Evolutionary conservation across 2,888 invertebrate species (phyloP).

Genomic region (Hypolimnas misippus): DNA sequence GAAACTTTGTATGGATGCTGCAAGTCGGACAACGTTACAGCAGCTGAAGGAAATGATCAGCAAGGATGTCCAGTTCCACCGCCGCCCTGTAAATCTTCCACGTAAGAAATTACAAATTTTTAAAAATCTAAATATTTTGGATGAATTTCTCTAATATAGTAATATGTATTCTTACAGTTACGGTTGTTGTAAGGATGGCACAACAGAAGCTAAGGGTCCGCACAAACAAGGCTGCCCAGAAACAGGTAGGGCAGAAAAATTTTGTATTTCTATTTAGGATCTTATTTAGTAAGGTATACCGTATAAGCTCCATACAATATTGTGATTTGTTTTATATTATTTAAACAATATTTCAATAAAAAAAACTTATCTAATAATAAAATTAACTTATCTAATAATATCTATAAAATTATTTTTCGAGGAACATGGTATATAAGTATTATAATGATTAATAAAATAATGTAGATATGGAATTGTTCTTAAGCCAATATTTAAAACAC

Average conservation of each 20-base stretch:
- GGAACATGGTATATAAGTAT: no score
- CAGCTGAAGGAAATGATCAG: slow-evolving; percentile 91
- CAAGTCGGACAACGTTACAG: slow-evolving; percentile 87
- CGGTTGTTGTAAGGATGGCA: slow-evolving; percentile 89
- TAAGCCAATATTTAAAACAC: no score
- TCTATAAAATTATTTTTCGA: no score
- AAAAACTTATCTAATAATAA: no score
- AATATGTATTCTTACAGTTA: slow-evolving; percentile 57
- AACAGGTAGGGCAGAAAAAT: slow-evolving; percentile 52
- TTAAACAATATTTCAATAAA: no score
- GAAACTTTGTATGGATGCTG: slow-evolving; percentile 95
- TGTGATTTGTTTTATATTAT: not conserved
- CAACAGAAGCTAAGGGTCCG: slow-evolving; percentile 86
- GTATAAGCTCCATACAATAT: not conserved
- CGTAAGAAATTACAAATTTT: slow-evolving; percentile 59
- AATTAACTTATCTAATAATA: no score
- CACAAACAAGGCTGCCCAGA: slow-evolving; percentile 80
- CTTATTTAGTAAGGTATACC: no score
- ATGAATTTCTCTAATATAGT: not conserved
- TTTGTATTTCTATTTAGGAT: not conserved
- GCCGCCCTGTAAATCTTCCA: slow-evolving; percentile 82
- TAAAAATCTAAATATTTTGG: not conserved
- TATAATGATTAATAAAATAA: no score
- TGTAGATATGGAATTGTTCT: no score
- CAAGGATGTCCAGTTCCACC: slow-evolving; percentile 92